phyloP scores from a whole-genome alignment of 2,113 vertebrate species.

The Neodon shergylaensis region DNA sequence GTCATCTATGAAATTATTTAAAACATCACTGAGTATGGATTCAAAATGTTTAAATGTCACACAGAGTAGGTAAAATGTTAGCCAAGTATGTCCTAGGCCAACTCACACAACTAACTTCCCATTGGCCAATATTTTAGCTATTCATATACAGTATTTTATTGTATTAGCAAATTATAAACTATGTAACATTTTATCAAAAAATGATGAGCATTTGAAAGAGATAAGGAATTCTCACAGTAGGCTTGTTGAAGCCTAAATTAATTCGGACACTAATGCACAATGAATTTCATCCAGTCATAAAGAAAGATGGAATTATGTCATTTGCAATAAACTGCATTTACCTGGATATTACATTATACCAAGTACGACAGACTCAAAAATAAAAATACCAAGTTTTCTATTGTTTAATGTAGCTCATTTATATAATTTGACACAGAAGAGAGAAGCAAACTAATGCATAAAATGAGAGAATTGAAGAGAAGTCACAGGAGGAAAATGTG shows the following conservation, averaged over 20 bases:
- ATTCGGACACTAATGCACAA: not conserved
- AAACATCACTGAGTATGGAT: not conserved
- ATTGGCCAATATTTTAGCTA: not conserved
- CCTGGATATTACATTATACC: not conserved
- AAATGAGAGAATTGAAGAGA: too few relatives aligned
- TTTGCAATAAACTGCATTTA: not conserved
- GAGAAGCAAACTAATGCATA: not conserved
- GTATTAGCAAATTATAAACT: not conserved
- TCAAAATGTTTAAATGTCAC: not conserved
- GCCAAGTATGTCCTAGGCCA: not conserved
- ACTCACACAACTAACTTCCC: not conserved
- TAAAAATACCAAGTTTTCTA: not conserved
- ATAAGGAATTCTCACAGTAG: not conserved
- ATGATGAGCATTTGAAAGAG: not conserved
- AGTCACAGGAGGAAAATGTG: not conserved
- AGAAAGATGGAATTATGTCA: not conserved
- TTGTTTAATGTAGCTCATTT: not conserved
- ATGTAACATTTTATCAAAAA: not conserved
- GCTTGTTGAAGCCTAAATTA: not conserved
- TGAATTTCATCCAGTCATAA: not conserved
- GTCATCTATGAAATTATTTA: not conserved
- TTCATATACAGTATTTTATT: not conserved
- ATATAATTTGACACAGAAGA: not conserved
- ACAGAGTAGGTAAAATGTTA: not conserved
- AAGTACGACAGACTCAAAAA: not conserved